phyloP scores from a whole-genome alignment of 2,888 invertebrate genomes.

The Drosophila melanosoma region DNA sequence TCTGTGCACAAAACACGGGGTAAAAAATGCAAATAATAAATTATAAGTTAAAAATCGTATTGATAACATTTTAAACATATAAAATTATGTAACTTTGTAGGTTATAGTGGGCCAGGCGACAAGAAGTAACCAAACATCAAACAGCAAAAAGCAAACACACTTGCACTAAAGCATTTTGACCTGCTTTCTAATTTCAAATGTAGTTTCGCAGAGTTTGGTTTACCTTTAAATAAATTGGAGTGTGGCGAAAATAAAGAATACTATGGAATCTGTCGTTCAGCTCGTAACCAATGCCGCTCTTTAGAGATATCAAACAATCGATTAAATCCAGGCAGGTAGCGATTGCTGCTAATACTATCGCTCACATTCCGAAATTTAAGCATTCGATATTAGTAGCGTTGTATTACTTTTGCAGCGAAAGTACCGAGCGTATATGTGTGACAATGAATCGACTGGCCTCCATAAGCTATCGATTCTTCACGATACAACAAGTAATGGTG shows the following conservation, averaged over 20 bases:
- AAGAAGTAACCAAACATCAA: slow-evolving; percentile 3
- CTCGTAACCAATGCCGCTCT: slow-evolving; percentile 54
- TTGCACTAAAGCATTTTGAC: neutral
- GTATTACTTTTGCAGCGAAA: neutral
- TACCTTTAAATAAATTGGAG: slow-evolving; percentile 59
- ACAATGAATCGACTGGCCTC: neutral
- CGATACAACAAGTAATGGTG: neutral
- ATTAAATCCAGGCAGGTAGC: neutral
- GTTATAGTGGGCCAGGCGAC: slow-evolving; percentile 64
- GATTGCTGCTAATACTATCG: neutral
- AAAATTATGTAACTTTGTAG: slow-evolving; percentile 84
- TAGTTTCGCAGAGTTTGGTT: neutral
- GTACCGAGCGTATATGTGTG: neutral
- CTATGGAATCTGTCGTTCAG: slow-evolving; percentile 43
- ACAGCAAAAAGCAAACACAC: neutral
- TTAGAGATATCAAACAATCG: slow-evolving; percentile 27
- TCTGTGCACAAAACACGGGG: slow-evolving; percentile 16
- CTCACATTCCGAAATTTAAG: neutral
- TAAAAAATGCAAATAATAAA: neutral
- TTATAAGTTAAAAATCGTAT: neutral
- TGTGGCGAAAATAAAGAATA: slow-evolving; percentile 60
- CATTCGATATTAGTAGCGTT: neutral
- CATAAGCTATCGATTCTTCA: neutral
- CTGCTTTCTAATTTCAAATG: neutral
- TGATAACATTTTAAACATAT: slow-evolving; percentile 27